A percentile compares a stretch with the other conserved stretches of the same genome.
Evolutionary conservation across 2,113 vertebrate genomes (phyloP).

Genomic region (Tragelaphus strepsiceros): DNA sequence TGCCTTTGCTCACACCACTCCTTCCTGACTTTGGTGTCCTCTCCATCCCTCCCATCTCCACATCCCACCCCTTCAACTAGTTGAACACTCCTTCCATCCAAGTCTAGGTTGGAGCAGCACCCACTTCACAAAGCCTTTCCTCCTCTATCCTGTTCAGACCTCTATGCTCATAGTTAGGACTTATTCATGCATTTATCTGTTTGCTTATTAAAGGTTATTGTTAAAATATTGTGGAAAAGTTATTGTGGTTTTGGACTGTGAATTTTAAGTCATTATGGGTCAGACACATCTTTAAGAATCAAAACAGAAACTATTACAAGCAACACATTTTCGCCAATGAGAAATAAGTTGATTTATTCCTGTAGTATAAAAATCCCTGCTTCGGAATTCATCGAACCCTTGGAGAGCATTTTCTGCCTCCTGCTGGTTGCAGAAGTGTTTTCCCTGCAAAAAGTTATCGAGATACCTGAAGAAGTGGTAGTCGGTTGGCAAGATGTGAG

Average conservation of each 20-base stretch:
- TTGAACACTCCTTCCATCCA: not conserved
- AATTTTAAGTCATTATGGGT: not conserved
- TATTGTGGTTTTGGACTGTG: not conserved
- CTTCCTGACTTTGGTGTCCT: not conserved
- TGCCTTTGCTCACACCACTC: not conserved
- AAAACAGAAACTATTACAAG: not conserved
- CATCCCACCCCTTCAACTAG: not conserved
- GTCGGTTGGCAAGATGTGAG: not conserved
- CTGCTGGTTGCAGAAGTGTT: rapidly evolving
- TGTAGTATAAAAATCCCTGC: not conserved
- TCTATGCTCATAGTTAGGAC: not conserved
- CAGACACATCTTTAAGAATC: not conserved
- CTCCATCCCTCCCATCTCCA: no score
- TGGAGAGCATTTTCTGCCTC: not conserved
- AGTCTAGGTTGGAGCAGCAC: not conserved
- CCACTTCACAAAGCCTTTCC: not conserved
- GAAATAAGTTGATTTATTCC: not conserved
- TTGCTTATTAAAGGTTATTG: not conserved
- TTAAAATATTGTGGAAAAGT: not conserved
- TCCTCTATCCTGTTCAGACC: not conserved
- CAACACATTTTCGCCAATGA: not conserved
- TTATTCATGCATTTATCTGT: not conserved
- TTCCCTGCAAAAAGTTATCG: not conserved
- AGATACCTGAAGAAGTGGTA: not conserved
- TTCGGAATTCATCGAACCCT: not conserved